These are phyloP conservation scores for Mastigias papua DNA, from an alignment of 30 jellyfish, hydroid and myxozoan genomes.

Conservation along the genomic window DNA sequence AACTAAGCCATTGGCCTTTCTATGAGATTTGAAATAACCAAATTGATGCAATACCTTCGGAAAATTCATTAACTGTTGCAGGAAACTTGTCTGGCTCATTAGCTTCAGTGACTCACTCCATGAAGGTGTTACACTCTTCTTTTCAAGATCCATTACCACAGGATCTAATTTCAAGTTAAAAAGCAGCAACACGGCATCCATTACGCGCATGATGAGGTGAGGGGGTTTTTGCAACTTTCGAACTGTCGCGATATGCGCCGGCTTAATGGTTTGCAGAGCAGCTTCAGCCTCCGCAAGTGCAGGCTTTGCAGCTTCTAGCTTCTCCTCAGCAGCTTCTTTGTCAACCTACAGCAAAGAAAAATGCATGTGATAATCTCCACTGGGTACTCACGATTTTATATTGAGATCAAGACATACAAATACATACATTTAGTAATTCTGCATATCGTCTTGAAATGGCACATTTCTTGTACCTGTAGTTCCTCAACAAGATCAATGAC, in stretches of 20 bases:
- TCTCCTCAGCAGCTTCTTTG: conserved; percentile 77
- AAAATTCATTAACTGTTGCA: conserved; percentile 73
- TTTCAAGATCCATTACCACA: conserved; percentile 86
- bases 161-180: conserved; percentile 77
- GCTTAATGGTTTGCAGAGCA: conserved; percentile 89
- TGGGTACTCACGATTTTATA: background rate
- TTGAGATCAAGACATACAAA: too few species aligned
- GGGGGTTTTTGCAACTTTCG: conserved; percentile 88
- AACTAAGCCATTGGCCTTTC: too few species aligned
- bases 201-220: conserved; percentile 89
- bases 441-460: too few species aligned
- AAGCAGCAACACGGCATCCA: conserved; percentile 86
- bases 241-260: conserved; percentile 84
- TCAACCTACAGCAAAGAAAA: conserved; percentile 66
- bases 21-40: background rate
- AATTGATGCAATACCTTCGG: conserved; percentile 59
- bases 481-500: too few species aligned
- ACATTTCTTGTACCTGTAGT: too few species aligned
- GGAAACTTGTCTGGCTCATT: conserved; percentile 81
- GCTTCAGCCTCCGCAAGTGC: conserved; percentile 96
- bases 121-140: conserved; percentile 76
- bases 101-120: conserved; percentile 89
- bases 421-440: too few species aligned
- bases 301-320: conserved; percentile 93
- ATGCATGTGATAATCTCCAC: background rate